Percentiles rank a stretch among this genome's conserved stretches.
These are phyloP conservation scores for Caenorhabditis briggsae DNA, from an alignment of 1,140 invertebrate genomes.

Conservation along the genomic window DNA sequence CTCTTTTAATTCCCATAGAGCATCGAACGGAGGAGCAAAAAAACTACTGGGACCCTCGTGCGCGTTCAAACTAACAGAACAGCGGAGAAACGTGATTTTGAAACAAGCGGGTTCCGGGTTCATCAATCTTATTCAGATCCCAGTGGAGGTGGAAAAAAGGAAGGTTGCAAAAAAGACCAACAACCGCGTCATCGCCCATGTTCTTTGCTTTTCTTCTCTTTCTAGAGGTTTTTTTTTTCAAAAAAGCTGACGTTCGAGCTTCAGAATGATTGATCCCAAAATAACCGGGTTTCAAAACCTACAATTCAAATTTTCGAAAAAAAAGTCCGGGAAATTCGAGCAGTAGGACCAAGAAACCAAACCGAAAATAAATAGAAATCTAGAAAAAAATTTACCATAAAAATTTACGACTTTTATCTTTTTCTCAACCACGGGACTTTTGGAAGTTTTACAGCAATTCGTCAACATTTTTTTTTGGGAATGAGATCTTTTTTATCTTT, in stretches of 20 bases:
- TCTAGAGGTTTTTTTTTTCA: background rate
- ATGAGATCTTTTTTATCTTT: no score
- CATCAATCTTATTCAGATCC: conserved; percentile 1
- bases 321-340: background rate
- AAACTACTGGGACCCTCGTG: background rate
- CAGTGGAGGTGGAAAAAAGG: background rate
- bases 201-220: background rate
- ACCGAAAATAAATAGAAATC: no score
- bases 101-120: conserved; percentile 10
- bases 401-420: no score
- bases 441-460: no score
- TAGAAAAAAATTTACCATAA: no score
- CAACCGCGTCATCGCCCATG: conserved; percentile 6
- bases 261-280: conserved; percentile 26
- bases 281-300: conserved; percentile 4
- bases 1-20: no score
- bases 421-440: no score
- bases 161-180: background rate
- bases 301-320: background rate
- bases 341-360: no score
- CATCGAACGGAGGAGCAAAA: no score
- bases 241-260: background rate
- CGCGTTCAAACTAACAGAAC: background rate
- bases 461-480: no score
- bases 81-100: background rate